Base-by-base conservation (phyloP, 1,140 invertebrate species). In the Scaptomyza graminum region DNA sequence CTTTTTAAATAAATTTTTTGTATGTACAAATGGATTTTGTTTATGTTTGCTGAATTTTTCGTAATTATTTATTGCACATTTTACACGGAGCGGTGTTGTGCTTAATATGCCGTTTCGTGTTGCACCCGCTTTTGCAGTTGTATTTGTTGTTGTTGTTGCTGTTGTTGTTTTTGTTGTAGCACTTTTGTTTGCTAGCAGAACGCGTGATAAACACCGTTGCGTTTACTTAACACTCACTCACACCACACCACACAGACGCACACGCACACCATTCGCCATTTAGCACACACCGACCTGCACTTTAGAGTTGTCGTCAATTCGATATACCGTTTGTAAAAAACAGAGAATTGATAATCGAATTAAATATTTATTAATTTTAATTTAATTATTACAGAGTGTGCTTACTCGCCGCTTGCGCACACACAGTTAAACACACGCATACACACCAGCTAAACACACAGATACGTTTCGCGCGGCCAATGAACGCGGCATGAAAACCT, bases 31-130 rank as follows among this genome's bases (percentile, higher is more conserved):
- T 50, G 18, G n/a, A 44, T 76, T 79, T 74, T 85, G 78, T 87
- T 82, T 63, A 81, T 87, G 66, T 85, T 85, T 85, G 81, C 83
- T 75, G 67, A 79, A 82, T 82, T 88, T 64, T 82, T 59, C n/a
- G 75, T 87, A 76, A 87, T 79, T 84, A 65, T 71, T 82, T 70
- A 43, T 75, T 66, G 67, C 82, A 70, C 82, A 88, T 79, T 87
- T 87, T 82, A 88, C 70, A 82, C 83, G 78, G 44, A 28, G 44
- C 39, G 8, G 12, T 60, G 47, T 59, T 61, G 13, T 55, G 46
- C 43, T 59, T 54, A 50, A 71, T 34, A 54, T 62, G 78, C 73
- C 78, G 78, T 65, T 81, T 81, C 75, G 75, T 75, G 79, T 83
- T 84, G 70, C 65, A 37, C 62, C 52, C 56, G 47, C 65, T 65